Evolutionary conservation across 2,113 vertebrate species (phyloP).

Genomic region (Percina caprodes): DNA sequence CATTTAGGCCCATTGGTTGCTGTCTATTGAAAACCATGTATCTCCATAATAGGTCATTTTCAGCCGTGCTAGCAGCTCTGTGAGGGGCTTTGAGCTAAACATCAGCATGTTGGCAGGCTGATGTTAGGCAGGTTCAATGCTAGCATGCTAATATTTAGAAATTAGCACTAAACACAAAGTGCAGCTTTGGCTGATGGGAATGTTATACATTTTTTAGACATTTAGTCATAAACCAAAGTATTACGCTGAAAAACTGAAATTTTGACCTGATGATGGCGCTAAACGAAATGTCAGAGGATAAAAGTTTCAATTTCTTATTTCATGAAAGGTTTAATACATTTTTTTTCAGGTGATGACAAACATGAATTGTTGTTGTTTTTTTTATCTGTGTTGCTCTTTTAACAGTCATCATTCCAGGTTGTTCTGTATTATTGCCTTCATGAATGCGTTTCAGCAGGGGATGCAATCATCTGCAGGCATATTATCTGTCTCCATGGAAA

Average conservation of each 20-base stretch:
- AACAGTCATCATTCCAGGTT: constrained; percentile 24
- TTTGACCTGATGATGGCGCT: background rate
- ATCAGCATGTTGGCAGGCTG: background rate
- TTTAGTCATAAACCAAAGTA: background rate
- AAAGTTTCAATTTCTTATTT: background rate
- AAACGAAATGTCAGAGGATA: background rate
- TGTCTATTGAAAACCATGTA: too few species aligned
- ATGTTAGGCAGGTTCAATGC: background rate
- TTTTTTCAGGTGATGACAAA: background rate
- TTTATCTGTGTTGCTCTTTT: background rate
- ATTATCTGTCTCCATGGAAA: constrained; percentile 76
- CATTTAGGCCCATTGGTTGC: too few species aligned
- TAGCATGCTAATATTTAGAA: background rate
- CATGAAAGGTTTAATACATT: background rate
- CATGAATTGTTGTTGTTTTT: background rate
- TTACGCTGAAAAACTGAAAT: background rate
- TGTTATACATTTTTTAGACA: background rate
- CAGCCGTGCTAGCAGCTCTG: too few species aligned
- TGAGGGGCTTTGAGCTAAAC: background rate
- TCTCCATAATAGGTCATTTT: too few species aligned
- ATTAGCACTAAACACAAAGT: background rate
- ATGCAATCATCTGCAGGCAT: constrained; percentile 58
- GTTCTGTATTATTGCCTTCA: constrained; percentile 13
- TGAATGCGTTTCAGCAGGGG: constrained; percentile 45
- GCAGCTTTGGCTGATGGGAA: background rate